These are phyloP conservation scores for Stegodyphus dumicola DNA, from an alignment of 1,140 invertebrate species.

Conservation along the genomic window DNA sequence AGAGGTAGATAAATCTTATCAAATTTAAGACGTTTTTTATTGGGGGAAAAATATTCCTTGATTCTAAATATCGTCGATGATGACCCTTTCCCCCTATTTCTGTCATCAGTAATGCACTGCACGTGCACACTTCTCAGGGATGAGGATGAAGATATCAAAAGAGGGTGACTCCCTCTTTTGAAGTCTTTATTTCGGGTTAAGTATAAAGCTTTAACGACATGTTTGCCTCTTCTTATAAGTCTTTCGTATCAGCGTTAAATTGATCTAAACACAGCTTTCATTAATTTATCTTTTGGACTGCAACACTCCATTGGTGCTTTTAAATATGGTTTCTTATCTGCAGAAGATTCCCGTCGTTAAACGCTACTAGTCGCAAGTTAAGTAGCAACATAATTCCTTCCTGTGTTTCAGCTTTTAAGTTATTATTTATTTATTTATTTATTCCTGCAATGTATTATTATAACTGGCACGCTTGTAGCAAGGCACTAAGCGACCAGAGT, in stretches of 20 bases:
- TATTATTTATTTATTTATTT: no score
- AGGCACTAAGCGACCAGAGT: not conserved
- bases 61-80: no score
- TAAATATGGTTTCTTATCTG: not conserved
- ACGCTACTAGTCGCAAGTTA: not conserved
- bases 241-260: not conserved
- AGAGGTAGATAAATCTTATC: no score
- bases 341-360: conserved; percentile 5
- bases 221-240: not conserved
- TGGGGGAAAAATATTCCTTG: no score
- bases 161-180: conserved; percentile 15
- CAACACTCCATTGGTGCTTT: not conserved
- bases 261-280: not conserved
- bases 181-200: conserved; percentile 33
- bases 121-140: conserved; percentile 3
- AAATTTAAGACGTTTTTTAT: no score
- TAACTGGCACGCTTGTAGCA: not conserved
- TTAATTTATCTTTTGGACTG: not conserved
- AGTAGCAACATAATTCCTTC: conserved; percentile 1
- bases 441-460: not conserved
- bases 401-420: not conserved
- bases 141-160: conserved; percentile 45
- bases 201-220: not conserved
- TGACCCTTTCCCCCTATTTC: no score
- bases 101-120: conserved; percentile 8